Conservation (phyloP, 2,113 vertebrate species). For the Hippoglossus stenolepis region DNA sequence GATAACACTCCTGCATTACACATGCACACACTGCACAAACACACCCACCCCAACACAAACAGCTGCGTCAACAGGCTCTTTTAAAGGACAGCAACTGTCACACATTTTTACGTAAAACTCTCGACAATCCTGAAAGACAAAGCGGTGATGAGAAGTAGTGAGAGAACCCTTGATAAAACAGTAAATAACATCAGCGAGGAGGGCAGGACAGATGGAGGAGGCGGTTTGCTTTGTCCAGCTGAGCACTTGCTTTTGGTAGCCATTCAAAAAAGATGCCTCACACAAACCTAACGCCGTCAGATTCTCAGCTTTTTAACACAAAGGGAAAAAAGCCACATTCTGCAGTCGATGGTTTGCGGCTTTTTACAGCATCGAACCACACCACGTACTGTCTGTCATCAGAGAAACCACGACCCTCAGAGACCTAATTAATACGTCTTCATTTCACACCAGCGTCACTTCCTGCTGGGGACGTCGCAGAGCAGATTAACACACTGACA, state of each 20-base stretch:
- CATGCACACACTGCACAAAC: background rate
- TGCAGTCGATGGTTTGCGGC: constrained; percentile 1
- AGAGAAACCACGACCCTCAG: constrained; percentile 2
- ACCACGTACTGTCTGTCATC: background rate
- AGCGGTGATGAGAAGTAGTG: constrained; percentile 10
- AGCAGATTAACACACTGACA: constrained; percentile 44
- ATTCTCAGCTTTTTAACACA: constrained; percentile 37
- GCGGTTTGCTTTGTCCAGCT: constrained; percentile 58
- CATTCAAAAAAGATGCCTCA: constrained; percentile 69
- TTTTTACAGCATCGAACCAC: constrained; percentile 6
- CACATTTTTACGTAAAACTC: background rate
- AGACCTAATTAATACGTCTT: constrained; percentile 48
- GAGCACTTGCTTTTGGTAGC: constrained; percentile 59
- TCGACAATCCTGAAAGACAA: too few relatives aligned
- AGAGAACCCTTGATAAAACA: constrained; percentile 48
- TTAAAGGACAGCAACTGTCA: background rate
- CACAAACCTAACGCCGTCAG: constrained; percentile 43
- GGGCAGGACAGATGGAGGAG: constrained; percentile 70
- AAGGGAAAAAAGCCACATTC: background rate
- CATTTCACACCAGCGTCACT: constrained; percentile 34
- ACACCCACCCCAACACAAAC: background rate
- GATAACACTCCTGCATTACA: constrained; percentile 8
- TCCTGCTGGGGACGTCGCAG: constrained; percentile 34
- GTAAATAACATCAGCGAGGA: constrained; percentile 24
- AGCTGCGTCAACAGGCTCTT: background rate